Base-by-base conservation (phyloP, 2,888 invertebrate genomes). In the Microdon myrmicae region DNA sequence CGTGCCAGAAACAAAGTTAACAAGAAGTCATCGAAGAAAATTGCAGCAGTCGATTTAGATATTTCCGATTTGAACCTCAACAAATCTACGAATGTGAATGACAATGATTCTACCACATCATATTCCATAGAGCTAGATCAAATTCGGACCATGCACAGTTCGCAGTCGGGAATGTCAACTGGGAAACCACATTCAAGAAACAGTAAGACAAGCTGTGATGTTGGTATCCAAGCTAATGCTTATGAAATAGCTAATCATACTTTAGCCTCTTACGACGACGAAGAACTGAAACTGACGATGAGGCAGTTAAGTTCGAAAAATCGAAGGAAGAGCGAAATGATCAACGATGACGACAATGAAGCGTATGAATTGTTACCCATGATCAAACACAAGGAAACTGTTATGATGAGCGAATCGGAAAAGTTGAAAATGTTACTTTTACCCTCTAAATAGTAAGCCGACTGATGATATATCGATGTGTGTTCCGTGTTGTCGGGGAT, bases 151-250 rank as follows among this genome's bases (percentile, higher is more conserved):
- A 29, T 75, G 26, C 74, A 83, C 75, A 82, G 82, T 54, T 81
- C 81, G 1, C 77, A 79, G 38, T 84, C 83, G 1, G 82, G 79
- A 2, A 72, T 79, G 19, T 83, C 83, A 1, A 78, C 77, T 0
- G 80, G 81, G 10, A 81, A 80, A 67, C 77, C 78, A 4, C 75
- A 79, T 70, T 82, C 82, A 7, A 79, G 82, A 5, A 83, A 81
- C 45, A 83, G 83, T 55, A 82, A 82, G 69, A 82, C 81, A 1
- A 84, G 84, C 32, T 83, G 82, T 41, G 84, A 84, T 68, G 83
- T 84, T 5, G 84, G 83, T 5, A 83, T 84, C n/a, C 84, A 84
- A 70, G 82, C 84, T 1, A 83, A 83, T 71, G 82, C 83, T 2
- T 81, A 81, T 54, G 84, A 84, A 68, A 82, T 84, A 34, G 80